A percentile compares a stretch with the other conserved stretches of the same genome.
These are phyloP conservation scores for Hermodice carunculata DNA, from an alignment of 2,888 invertebrate species.

Conservation along the genomic window DNA sequence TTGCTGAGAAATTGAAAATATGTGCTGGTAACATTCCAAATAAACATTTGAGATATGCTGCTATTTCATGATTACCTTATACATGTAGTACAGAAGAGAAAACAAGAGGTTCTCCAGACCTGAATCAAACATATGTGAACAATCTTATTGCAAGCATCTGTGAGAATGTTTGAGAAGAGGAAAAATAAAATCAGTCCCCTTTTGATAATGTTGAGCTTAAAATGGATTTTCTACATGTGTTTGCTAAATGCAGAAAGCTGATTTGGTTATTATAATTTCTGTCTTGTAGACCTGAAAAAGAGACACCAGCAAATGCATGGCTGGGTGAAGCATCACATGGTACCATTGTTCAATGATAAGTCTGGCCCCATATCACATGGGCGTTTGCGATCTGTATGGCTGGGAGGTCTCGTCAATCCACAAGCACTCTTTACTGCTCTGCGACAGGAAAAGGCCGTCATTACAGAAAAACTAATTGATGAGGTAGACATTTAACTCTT, in stretches of 20 bases:
- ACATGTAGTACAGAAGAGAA: too few relatives aligned
- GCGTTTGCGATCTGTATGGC: constrained; percentile 58
- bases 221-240: too few relatives aligned
- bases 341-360: constrained; percentile 52
- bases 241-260: too few relatives aligned
- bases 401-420: constrained; percentile 66
- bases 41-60: too few relatives aligned
- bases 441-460: constrained; percentile 63
- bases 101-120: too few relatives aligned
- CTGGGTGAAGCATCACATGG: constrained; percentile 63
- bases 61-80: too few relatives aligned
- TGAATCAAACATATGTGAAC: neutral
- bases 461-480: constrained; percentile 49
- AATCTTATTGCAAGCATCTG: neutral
- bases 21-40: too few relatives aligned
- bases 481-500: too few relatives aligned
- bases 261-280: too few relatives aligned
- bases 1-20: too few relatives aligned
- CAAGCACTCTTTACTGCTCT: constrained; percentile 61
- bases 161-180: neutral
- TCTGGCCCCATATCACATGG: constrained; percentile 52
- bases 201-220: neutral
- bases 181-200: neutral
- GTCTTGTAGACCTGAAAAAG: constrained; percentile 54
- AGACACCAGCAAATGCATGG: constrained; percentile 57